Evolutionary conservation across 2,797 vertebrate species (phyloP).

Genomic region (Phrynocephalus vlangalii): DNA sequence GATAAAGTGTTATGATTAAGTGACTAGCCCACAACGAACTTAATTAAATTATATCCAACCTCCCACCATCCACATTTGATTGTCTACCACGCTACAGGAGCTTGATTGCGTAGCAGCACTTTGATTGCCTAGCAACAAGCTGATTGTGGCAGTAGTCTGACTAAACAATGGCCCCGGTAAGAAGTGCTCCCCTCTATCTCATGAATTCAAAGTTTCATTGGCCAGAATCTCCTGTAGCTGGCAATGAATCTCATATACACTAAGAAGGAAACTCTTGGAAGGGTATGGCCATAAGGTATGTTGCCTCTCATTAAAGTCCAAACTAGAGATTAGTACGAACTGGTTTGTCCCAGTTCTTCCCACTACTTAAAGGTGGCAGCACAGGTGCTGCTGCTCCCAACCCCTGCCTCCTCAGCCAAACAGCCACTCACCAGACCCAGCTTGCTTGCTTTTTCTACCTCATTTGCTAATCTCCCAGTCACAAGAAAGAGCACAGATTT

Average conservation of each 20-base stretch:
- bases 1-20: neutral
- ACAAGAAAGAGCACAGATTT: no score
- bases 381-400: no score
- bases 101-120: neutral
- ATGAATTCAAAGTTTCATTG: neutral
- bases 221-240: neutral
- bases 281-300: neutral
- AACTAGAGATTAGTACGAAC: no score
- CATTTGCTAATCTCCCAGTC: no score
- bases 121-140: neutral
- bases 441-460: no score
- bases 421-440: no score
- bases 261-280: no score
- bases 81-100: neutral
- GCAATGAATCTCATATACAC: neutral
- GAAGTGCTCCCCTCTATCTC: neutral
- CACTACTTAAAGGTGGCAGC: no score
- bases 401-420: no score
- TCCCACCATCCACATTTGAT: neutral
- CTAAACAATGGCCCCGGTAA: neutral
- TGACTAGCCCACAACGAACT: neutral
- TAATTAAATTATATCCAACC: conserved; percentile 3
- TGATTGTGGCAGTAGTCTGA: neutral
- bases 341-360: no score
- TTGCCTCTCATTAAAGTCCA: neutral